Conservation (phyloP, 2,888 invertebrate species). For the Leucania comma region DNA sequence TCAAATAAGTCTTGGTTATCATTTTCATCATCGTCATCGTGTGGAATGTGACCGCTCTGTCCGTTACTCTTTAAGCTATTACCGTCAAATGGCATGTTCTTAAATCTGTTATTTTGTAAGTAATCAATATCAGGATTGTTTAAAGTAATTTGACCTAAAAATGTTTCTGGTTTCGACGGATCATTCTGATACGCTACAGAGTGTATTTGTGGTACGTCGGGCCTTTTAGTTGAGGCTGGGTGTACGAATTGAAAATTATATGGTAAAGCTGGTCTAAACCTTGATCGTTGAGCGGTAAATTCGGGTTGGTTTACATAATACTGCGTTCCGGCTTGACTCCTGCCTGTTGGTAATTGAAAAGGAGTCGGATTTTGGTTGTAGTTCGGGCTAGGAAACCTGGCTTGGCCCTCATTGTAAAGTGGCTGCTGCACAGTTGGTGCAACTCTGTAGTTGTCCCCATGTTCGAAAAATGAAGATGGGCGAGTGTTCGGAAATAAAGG, state of each 20-base stretch:
- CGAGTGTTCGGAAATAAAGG: slow-evolving; percentile 85
- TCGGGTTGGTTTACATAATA: slow-evolving; percentile 88
- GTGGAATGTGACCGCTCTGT: slow-evolving; percentile 83
- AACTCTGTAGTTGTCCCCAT: slow-evolving; percentile 82
- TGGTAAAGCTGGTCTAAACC: slow-evolving; percentile 84
- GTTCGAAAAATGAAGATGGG: slow-evolving; percentile 81
- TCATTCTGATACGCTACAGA: slow-evolving; percentile 90
- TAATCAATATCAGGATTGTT: slow-evolving; percentile 91
- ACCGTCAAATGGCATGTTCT: slow-evolving; percentile 87
- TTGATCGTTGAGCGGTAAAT: slow-evolving; percentile 82
- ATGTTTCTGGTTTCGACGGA: slow-evolving; percentile 91
- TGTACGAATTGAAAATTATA: slow-evolving; percentile 87
- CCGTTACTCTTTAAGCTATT: slow-evolving; percentile 87
- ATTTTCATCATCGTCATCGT: slow-evolving; percentile 83
- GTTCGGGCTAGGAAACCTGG: slow-evolving; percentile 86
- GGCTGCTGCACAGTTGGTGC: slow-evolving; percentile 79
- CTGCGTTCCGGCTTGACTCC: slow-evolving; percentile 86
- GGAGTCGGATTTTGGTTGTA: slow-evolving; percentile 89
- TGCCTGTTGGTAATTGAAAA: slow-evolving; percentile 86
- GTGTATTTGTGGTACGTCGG: slow-evolving; percentile 90
- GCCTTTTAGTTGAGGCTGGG: slow-evolving; percentile 89
- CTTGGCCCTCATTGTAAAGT: slow-evolving; percentile 81
- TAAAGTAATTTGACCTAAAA: slow-evolving; percentile 91
- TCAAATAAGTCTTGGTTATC: slow-evolving; percentile 86
- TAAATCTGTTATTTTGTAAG: slow-evolving; percentile 85